phyloP scores from a whole-genome alignment of 2,888 invertebrate species.

The Tinea trinotella region DNA sequence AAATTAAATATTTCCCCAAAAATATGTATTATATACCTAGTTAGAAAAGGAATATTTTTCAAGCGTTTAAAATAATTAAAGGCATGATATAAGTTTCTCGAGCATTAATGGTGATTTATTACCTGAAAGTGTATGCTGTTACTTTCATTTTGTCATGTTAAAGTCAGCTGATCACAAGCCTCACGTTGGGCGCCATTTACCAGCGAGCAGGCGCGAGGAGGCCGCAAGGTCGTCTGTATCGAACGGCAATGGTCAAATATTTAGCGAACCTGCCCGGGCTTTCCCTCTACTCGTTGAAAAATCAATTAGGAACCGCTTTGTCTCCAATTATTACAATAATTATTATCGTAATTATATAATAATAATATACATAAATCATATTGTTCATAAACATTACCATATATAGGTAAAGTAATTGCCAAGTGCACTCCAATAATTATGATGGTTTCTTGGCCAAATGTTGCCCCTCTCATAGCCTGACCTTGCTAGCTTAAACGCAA shows the following conservation, averaged over 20 bases:
- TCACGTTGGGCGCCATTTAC: slow-evolving; percentile 37
- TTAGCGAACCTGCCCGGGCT: slow-evolving; percentile 31
- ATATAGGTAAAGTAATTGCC: not conserved
- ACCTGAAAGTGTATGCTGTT: not conserved
- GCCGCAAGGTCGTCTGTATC: slow-evolving; percentile 49
- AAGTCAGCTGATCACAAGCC: slow-evolving; percentile 40
- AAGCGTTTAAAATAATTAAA: too few species aligned
- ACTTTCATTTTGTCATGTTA: not conserved
- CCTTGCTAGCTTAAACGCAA: slow-evolving; percentile 19
- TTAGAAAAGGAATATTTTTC: too few species aligned
- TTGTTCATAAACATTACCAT: not conserved
- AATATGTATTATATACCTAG: too few species aligned
- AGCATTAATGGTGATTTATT: too few species aligned
- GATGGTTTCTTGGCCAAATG: not conserved
- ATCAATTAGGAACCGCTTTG: not conserved
- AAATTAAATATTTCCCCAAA: too few species aligned
- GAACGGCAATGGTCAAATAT: slow-evolving; percentile 50
- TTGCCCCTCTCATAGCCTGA: slow-evolving; percentile 20
- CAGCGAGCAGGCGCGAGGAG: slow-evolving; percentile 39
- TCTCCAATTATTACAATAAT: not conserved
- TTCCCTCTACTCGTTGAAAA: not conserved
- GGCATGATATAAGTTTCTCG: too few species aligned
- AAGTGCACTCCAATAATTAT: not conserved
- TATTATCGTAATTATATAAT: not conserved
- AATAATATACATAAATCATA: not conserved